Evolutionary conservation across 2,797 vertebrate genomes (phyloP), one percentile per base, ranked within the genome.

Genomic region (Thaleichthys pacificus): DNA sequence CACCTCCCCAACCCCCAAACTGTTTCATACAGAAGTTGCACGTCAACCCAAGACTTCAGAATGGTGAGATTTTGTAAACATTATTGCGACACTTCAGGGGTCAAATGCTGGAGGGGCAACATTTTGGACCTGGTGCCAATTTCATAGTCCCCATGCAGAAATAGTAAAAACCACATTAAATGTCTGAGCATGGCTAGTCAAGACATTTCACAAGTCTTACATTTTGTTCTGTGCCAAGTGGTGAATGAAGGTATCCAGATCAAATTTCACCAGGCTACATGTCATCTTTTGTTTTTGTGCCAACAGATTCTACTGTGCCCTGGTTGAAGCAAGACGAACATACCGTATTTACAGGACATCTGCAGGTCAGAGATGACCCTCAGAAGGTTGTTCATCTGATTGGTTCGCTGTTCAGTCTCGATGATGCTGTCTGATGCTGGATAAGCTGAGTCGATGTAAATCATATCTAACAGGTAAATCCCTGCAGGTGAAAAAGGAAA

Each of bases 321-420:
- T 14, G 42, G 42, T 47, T 47, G 42, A 12, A 47, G 9, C 11
- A 3, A 47, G 42, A 8, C 19, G 15, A 26, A 26, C 24, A 77
- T 77, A 99, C 97, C 97, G 2, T 97, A 97, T 83, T 92, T 96
- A 84, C 95, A 96, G 76, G 96, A 99, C 89, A 97, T 93, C 90
- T 99, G 97, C 70, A 98, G 91, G 85, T 98, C 96, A 0, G 97
- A 95, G 79, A 99, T 97, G 82, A 97, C 93, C 82, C 97, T 92
- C 61, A 99, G 93, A 66, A 99, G 95, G 82, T 99, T 99, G 92
- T 99, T 99, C 97, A 99, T 99, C 86, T 98, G 96, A 86, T 98
- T 98, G 85, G 96, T 96, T 82, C 97, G 90, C 85, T 98, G 97
- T 85, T 99, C 96, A 0, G 97, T 98, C 89, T 97, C 97, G 81